phyloP scores from a whole-genome alignment of 2,888 invertebrate species.

The Tridacna crocea region DNA sequence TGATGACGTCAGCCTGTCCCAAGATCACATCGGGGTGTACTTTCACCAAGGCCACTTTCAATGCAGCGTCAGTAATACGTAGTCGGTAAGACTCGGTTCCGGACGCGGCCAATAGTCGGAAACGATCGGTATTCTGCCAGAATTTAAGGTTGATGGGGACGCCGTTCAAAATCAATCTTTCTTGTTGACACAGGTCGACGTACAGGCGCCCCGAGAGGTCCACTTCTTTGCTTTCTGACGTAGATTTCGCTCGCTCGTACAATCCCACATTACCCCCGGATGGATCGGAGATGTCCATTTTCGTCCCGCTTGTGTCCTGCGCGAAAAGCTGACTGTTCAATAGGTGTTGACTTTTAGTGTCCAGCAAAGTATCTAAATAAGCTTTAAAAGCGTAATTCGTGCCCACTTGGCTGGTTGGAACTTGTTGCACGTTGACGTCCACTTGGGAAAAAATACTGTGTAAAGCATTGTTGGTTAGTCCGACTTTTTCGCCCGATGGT shows the following conservation, averaged over 20 bases:
- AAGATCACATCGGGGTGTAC: constrained; percentile 34
- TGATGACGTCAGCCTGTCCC: constrained; percentile 26
- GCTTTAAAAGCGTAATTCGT: constrained; percentile 38
- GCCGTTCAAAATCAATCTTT: constrained; percentile 42
- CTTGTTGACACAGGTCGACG: constrained; percentile 47
- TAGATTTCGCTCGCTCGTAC: constrained; percentile 18
- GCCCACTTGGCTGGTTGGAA: constrained; percentile 35
- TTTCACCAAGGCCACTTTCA: constrained; percentile 45
- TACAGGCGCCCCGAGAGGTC: constrained; percentile 35
- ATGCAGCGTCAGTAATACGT: background rate
- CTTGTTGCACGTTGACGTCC: constrained; percentile 38
- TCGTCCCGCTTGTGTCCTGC: constrained; percentile 24
- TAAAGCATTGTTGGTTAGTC: constrained; percentile 34
- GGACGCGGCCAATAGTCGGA: background rate
- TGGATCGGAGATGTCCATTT: constrained; percentile 34
- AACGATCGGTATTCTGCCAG: constrained; percentile 8
- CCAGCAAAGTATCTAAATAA: constrained; percentile 25
- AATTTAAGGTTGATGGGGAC: constrained; percentile 35
- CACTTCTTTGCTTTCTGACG: constrained; percentile 17
- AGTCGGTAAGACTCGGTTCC: constrained; percentile 23
- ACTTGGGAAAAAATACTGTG: constrained; percentile 42
- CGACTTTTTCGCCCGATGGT: constrained; percentile 11
- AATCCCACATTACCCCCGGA: constrained; percentile 21
- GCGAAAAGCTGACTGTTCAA: constrained; percentile 32
- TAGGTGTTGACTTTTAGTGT: background rate